A percentile compares a stretch with the other conserved stretches of the same genome.
These are phyloP conservation scores for Diarsia rubi DNA, from an alignment of 2,888 invertebrate species.

Conservation along the genomic window DNA sequence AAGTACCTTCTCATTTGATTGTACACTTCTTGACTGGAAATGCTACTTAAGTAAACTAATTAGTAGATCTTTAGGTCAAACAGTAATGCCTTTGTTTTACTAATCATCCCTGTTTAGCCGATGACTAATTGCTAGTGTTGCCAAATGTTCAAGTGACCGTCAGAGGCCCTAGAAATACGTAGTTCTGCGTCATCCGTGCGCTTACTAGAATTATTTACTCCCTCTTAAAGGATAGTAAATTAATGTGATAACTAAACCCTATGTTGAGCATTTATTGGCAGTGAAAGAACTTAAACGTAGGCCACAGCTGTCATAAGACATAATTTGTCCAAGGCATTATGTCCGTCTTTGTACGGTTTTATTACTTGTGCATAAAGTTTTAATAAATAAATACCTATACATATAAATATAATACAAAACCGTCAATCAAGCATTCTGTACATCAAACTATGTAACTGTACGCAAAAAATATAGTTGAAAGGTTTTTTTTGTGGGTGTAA, in stretches of 20 bases:
- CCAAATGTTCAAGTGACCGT: conserved; percentile 45
- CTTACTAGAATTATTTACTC: background rate
- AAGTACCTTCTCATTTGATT: background rate
- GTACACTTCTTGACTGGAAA: conserved; percentile 19
- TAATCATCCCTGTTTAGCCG: conserved; percentile 68
- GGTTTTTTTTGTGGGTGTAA: background rate
- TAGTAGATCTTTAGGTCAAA: conserved; percentile 44
- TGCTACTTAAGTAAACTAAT: conserved; percentile 20
- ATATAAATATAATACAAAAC: too few relatives aligned
- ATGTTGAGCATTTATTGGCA: background rate
- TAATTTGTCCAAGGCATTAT: too few relatives aligned
- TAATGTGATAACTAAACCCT: background rate
- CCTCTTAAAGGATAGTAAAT: background rate
- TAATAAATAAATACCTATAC: too few relatives aligned
- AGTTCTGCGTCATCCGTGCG: background rate
- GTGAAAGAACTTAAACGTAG: background rate
- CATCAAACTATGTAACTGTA: too few relatives aligned
- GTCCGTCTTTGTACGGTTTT: too few relatives aligned
- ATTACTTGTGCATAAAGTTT: too few relatives aligned
- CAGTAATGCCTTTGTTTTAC: conserved; percentile 30
- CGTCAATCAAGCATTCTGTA: background rate
- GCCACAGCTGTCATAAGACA: background rate
- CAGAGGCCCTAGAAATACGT: conserved; percentile 19
- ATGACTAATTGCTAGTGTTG: conserved; percentile 66
- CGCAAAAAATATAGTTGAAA: background rate